Base-by-base conservation (phyloP, 2,797 vertebrate species). In the Xenentodon cancila region DNA sequence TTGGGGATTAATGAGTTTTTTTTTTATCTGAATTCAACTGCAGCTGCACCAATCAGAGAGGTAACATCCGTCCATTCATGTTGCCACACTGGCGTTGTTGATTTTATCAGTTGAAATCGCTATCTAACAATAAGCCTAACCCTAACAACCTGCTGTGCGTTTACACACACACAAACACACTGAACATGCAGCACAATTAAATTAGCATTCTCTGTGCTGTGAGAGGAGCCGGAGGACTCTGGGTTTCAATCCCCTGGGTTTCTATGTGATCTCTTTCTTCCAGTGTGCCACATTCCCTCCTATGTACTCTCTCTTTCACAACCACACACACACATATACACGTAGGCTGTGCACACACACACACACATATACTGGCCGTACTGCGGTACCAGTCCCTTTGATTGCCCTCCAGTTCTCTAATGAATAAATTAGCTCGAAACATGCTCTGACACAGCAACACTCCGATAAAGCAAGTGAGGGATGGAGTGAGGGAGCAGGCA, bases 351-450 rank as follows among this genome's bases (percentile, higher is more conserved):
- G 51, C 27, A 20, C 12, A 12, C 45, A 47, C 54, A 19, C 53
- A 43, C 18, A 58, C 5, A 51, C 53, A 54, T 56, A 51, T 61
- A 68, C 53, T 19, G 45, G 58, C 54, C 56, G 53, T 59, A 53
- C 27, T 44, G 2, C 59, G 37, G 52, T 55, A 56, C 66, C 73
- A 71, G 77, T 76, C 68, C 68, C 73, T 88, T 82, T 89, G 84
- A 85, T 88, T 88, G 71, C 75, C 78, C 77, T 84, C 71, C 69
- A 77, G 78, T 76, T 73, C 77, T 73, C 72, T 81, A 76, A 86
- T 86, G 73, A 88, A 87, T 86, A 86, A 81, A 84, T 88, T 82
- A 84, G 64, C 47, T 66, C 37, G 60, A 75, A 84, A 81, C 77
- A 61, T 66, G 69, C 77, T 73, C 64, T 79, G 77, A 85, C 79